Conservation (phyloP, 2,888 invertebrate species). For the Frankliniella intonsa region DNA sequence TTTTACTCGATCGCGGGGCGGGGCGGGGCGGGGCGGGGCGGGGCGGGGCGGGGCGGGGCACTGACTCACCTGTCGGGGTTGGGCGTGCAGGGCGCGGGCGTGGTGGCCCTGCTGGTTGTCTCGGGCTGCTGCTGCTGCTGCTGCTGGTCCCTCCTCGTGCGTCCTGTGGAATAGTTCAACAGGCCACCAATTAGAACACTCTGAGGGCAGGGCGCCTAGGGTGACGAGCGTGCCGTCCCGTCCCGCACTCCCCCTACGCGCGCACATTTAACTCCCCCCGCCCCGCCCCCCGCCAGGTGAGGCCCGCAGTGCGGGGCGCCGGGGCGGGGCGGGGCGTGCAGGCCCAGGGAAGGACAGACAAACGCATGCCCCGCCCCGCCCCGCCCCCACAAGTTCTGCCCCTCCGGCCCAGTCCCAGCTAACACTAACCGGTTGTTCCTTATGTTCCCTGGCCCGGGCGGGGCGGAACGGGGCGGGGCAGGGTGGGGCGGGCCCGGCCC, state of each 20-base stretch:
- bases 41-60: not conserved
- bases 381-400: not conserved
- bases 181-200: not conserved
- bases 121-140: not conserved
- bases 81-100: not conserved
- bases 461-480: too few species aligned
- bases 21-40: not conserved
- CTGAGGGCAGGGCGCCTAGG: not conserved
- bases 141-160: not conserved
- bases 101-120: not conserved
- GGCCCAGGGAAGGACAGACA: not conserved
- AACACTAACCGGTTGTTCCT: not conserved
- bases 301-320: not conserved
- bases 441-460: too few species aligned
- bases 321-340: not conserved
- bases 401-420: too few species aligned
- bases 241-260: not conserved
- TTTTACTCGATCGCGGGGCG: not conserved
- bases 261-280: not conserved
- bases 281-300: not conserved
- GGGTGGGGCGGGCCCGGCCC: too few species aligned
- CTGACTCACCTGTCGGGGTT: constrained; percentile 2
- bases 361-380: not conserved
- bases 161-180: not conserved
- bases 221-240: not conserved